Conservation (phyloP, 1,140 invertebrate genomes). For the Rhizoglyphus robini region DNA sequence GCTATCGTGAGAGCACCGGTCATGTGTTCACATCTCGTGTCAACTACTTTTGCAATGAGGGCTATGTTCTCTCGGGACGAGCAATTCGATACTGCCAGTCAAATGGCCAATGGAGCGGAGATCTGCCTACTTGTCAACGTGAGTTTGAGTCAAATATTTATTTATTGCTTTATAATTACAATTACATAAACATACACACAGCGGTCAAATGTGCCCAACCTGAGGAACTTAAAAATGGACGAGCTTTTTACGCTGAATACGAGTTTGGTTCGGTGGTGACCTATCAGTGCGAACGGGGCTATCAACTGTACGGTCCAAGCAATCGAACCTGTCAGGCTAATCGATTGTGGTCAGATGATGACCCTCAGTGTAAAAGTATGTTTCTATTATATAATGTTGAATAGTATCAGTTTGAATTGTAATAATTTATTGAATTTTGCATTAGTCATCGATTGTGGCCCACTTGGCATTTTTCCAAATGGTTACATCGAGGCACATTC, state of each 20-base stretch:
- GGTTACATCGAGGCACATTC: conserved; percentile 86
- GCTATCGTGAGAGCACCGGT: conserved; percentile 75
- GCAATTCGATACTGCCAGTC: conserved; percentile 66
- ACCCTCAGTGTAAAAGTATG: conserved; percentile 70
- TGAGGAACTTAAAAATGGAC: conserved; percentile 73
- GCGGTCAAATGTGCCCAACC: conserved; percentile 77
- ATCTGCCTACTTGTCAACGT: conserved; percentile 33
- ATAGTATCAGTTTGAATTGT: neutral
- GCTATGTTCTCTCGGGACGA: conserved; percentile 75
- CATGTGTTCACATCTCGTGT: conserved; percentile 82
- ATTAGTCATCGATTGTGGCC: conserved; percentile 83
- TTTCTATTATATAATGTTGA: neutral
- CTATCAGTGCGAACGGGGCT: conserved; percentile 85
- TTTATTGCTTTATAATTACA: conserved; percentile 6
- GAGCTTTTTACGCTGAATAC: conserved; percentile 75
- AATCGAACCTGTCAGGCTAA: conserved; percentile 73
- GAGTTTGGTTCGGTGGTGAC: conserved; percentile 83
- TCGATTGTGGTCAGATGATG: conserved; percentile 72
- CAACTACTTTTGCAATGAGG: conserved; percentile 78
- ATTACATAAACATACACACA: conserved; percentile 34
- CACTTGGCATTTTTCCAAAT: conserved; percentile 74
- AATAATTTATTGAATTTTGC: neutral
- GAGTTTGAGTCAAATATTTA: conserved; percentile 23
- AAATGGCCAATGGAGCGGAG: conserved; percentile 54
- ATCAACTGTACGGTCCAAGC: conserved; percentile 65